phyloP scores from a whole-genome alignment of 2,888 invertebrate genomes.

The Phania funesta region DNA sequence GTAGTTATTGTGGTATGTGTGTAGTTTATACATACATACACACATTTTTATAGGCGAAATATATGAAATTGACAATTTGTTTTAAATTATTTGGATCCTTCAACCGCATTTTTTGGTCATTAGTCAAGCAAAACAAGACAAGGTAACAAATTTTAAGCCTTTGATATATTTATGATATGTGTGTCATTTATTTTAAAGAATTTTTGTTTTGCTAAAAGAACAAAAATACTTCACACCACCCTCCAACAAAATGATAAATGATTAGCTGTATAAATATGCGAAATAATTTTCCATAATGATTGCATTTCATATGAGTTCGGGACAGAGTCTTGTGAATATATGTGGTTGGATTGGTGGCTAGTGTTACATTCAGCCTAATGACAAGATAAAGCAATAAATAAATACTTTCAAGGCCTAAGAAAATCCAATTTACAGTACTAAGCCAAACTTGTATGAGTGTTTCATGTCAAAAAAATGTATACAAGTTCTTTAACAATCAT shows the following conservation, averaged over 20 bases:
- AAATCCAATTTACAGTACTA: not conserved
- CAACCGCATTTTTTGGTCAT: slow-evolving; percentile 37
- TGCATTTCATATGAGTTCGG: slow-evolving; percentile 2
- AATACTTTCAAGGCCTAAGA: not conserved
- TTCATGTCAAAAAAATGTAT: too few relatives aligned
- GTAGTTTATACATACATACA: not conserved
- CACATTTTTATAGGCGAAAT: not conserved
- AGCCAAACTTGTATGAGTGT: not conserved
- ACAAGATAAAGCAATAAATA: not conserved
- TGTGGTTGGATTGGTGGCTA: not conserved
- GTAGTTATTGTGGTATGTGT: not conserved
- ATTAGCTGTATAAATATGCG: slow-evolving; percentile 41
- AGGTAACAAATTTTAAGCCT: slow-evolving; percentile 37
- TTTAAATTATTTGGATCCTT: slow-evolving; percentile 19
- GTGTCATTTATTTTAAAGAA: slow-evolving; percentile 30
- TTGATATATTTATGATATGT: slow-evolving; percentile 49
- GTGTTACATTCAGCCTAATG: slow-evolving; percentile 3
- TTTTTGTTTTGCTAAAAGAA: not conserved
- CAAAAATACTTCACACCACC: not conserved
- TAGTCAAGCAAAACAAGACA: slow-evolving; percentile 27
- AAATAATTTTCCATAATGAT: slow-evolving; percentile 6
- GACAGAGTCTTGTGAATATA: not conserved
- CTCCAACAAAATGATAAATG: slow-evolving; percentile 54
- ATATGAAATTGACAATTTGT: slow-evolving; percentile 34
- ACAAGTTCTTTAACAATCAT: too few relatives aligned